phyloP scores from a whole-genome alignment of 1,140 invertebrate species.

The Calycopis cecrops region DNA sequence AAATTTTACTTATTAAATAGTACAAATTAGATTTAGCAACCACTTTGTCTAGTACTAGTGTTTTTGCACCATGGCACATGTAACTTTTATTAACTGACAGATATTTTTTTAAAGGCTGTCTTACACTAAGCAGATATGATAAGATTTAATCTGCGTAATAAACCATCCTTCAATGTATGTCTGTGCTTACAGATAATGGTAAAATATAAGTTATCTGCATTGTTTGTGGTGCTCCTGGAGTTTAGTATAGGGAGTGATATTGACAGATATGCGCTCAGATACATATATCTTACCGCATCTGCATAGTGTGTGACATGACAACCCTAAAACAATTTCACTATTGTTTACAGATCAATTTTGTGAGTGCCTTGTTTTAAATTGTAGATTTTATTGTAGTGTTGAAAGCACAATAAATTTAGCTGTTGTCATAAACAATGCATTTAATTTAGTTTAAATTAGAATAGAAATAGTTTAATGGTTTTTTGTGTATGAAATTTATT shows the following conservation, averaged over 20 bases:
- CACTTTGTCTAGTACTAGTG: slow-evolving; percentile 4
- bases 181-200: no score
- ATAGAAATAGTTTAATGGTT: slow-evolving; percentile 19
- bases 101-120: no score
- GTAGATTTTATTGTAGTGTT: slow-evolving; percentile 19
- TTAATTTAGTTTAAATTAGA: slow-evolving; percentile 36
- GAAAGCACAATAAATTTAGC: slow-evolving; percentile 25
- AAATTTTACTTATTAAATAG: slow-evolving; percentile 39
- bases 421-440: slow-evolving; percentile 63
- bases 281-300: no score
- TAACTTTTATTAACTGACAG: background rate
- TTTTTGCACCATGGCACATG: slow-evolving; percentile 1
- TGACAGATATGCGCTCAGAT: no score
- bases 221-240: no score
- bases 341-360: slow-evolving; percentile 23
- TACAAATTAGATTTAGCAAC: slow-evolving; percentile 57
- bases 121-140: no score
- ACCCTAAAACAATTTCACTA: no score
- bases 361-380: slow-evolving; percentile 26
- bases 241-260: no score
- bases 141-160: no score
- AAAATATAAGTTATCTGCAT: no score
- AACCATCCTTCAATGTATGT: no score
- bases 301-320: no score
- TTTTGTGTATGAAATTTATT: slow-evolving; percentile 15